Conservation (phyloP, 2,797 vertebrate species). For the Glyptemys insculpta region DNA sequence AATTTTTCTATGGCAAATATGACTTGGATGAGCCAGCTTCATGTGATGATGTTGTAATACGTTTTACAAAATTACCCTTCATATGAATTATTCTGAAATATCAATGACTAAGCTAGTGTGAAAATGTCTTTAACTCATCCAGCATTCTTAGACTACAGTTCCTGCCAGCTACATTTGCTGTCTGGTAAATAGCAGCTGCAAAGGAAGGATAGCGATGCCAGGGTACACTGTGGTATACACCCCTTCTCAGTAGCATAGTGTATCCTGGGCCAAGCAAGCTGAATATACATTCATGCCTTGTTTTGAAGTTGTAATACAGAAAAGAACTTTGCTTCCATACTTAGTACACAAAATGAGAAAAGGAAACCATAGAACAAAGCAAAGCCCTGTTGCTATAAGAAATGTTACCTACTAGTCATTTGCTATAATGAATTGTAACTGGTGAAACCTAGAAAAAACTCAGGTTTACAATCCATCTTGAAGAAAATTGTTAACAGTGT, state of each 20-base stretch:
- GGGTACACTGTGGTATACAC: constrained; percentile 73
- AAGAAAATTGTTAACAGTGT: background rate
- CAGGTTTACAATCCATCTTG: background rate
- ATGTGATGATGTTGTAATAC: constrained; percentile 45
- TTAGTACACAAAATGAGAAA: background rate
- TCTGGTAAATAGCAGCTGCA: constrained; percentile 85
- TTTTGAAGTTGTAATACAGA: background rate
- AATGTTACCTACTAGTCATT: background rate
- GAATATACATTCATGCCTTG: background rate
- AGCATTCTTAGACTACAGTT: constrained; percentile 61
- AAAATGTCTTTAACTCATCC: constrained; percentile 77
- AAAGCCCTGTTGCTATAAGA: background rate
- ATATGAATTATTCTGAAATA: constrained; percentile 62
- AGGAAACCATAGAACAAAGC: background rate
- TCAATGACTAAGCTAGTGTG: constrained; percentile 72
- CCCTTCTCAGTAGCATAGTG: constrained; percentile 54
- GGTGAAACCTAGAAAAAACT: background rate
- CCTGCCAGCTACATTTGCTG: constrained; percentile 78
- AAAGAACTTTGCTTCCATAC: background rate
- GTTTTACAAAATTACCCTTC: constrained; percentile 41
- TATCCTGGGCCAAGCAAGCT: constrained; percentile 47
- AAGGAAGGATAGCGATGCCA: constrained; percentile 82
- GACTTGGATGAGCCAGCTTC: constrained; percentile 48
- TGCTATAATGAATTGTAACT: background rate
- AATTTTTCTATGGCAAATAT: constrained; percentile 44